phyloP scores from a whole-genome alignment of 2,797 vertebrate species.

The Malacoctenus gilli region DNA sequence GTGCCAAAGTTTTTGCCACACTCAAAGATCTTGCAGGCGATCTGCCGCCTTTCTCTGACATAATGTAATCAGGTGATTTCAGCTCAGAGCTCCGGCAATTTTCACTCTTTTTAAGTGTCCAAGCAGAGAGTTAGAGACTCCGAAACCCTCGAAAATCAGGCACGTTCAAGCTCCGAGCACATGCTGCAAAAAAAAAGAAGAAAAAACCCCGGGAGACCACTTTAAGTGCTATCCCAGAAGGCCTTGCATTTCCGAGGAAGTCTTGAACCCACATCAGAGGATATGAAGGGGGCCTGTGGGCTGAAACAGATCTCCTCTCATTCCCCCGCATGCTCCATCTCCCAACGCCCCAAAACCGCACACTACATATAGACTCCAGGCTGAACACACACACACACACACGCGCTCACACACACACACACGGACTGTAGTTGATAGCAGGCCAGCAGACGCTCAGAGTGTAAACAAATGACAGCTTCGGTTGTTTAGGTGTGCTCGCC shows the following conservation, averaged over 20 bases:
- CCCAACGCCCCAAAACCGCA: conserved; percentile 66
- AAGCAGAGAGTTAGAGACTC: conserved; percentile 15
- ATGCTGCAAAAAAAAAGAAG: conserved; percentile 48
- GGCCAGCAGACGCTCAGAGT: conserved; percentile 27
- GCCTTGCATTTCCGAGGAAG: conserved; percentile 71
- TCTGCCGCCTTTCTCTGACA: too few species aligned
- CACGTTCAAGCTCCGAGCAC: conserved; percentile 35
- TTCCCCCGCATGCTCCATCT: conserved; percentile 70
- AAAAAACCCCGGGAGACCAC: conserved; percentile 51
- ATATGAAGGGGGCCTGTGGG: conserved; percentile 67
- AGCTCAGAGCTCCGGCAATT: too few species aligned
- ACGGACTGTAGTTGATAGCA: conserved; percentile 51
- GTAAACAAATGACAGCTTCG: conserved; percentile 65
- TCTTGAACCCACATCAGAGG: conserved; percentile 77
- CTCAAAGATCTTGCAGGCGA: too few species aligned
- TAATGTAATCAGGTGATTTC: too few species aligned
- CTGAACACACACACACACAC: too few species aligned
- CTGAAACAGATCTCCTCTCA: conserved; percentile 73
- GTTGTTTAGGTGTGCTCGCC: conserved; percentile 45
- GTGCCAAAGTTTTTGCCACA: too few species aligned
- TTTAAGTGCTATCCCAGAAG: conserved; percentile 71
- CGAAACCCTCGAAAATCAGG: conserved; percentile 25
- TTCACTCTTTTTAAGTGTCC: not conserved
- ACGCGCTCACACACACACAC: too few species aligned
- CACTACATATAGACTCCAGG: conserved; percentile 59